Percentiles rank a stretch among this genome's conserved stretches.
Conservation (phyloP, 2,113 vertebrate species). For the Periophthalmus modestus region DNA sequence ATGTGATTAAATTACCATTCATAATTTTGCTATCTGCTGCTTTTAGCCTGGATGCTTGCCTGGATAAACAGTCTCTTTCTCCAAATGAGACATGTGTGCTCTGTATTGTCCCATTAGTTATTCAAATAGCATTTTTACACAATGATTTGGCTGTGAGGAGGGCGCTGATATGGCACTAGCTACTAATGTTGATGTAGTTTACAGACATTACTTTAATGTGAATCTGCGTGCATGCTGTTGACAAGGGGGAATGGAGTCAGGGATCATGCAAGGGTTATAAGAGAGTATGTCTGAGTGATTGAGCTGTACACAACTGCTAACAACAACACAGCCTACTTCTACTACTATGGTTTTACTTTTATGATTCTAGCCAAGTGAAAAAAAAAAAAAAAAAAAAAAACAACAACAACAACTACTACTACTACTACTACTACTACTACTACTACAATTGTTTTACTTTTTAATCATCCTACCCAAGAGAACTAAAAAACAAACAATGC, state of each 20-base stretch:
- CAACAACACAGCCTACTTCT: background rate
- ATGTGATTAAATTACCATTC: constrained; percentile 71
- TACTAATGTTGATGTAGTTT: constrained; percentile 11
- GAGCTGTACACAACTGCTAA: background rate
- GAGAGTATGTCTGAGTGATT: background rate
- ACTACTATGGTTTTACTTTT: background rate
- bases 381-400: too few relatives aligned
- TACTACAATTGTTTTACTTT: too few relatives aligned
- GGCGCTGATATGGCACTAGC: constrained; percentile 14
- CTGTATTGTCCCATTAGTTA: constrained; percentile 40
- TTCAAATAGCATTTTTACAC: constrained; percentile 28
- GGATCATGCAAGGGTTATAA: background rate
- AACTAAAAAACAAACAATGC: too few relatives aligned
- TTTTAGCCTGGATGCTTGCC: constrained; percentile 53
- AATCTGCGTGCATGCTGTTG: background rate
- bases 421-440: too few relatives aligned
- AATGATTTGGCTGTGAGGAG: constrained; percentile 16
- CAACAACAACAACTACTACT: too few relatives aligned
- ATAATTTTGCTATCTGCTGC: constrained; percentile 60
- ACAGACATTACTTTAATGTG: constrained; percentile 1
- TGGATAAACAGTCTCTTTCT: constrained; percentile 45
- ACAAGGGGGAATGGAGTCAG: background rate
- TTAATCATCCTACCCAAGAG: too few relatives aligned
- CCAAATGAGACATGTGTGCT: constrained; percentile 27
- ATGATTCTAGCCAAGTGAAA: too few relatives aligned